Conservation (phyloP, 37 sponge, comb jelly and placozoan species). For the Theonella swinhoei region DNA sequence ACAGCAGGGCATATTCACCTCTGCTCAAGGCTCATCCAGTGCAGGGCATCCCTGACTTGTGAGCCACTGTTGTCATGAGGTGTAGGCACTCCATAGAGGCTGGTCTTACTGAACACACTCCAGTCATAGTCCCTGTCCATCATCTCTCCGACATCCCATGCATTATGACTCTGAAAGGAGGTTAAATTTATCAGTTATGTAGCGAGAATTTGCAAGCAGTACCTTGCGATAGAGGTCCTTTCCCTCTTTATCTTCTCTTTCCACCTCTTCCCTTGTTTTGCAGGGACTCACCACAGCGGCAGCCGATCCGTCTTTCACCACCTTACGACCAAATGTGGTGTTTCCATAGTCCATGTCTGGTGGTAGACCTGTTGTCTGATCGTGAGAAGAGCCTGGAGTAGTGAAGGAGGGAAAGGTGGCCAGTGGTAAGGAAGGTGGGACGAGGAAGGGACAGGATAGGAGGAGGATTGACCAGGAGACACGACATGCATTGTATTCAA, state of each 20-base stretch:
- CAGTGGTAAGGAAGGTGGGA: too few relatives aligned
- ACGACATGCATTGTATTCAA: too few relatives aligned
- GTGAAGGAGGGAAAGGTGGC: too few relatives aligned
- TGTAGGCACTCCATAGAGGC: slow-evolving; percentile 89
- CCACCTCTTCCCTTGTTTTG: slow-evolving; percentile 71
- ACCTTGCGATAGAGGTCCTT: slow-evolving; percentile 80
- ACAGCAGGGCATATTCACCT: too few relatives aligned
- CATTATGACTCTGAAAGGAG: slow-evolving; percentile 44
- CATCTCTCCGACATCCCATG: slow-evolving; percentile 63
- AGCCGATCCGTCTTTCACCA: slow-evolving; percentile 68
- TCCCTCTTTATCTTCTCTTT: slow-evolving; percentile 61
- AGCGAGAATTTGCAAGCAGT: slow-evolving; percentile 14
- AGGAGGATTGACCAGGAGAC: too few relatives aligned
- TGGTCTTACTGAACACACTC: slow-evolving; percentile 78
- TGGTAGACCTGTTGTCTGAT: slow-evolving; percentile 68
- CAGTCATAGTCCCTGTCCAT: slow-evolving; percentile 95
- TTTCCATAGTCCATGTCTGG: slow-evolving; percentile 30
- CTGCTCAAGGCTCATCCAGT: slow-evolving; percentile 64
- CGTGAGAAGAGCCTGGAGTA: slow-evolving; percentile 61
- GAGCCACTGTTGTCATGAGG: slow-evolving; percentile 94
- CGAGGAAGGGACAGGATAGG: too few relatives aligned
- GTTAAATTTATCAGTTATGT: neutral
- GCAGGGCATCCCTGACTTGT: slow-evolving; percentile 72
- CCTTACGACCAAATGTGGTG: slow-evolving; percentile 55
- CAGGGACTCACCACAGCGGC: slow-evolving; percentile 85